These are phyloP conservation scores for Dysdera silvatica DNA, from an alignment of 1,140 invertebrate genomes.

Conservation along the genomic window DNA sequence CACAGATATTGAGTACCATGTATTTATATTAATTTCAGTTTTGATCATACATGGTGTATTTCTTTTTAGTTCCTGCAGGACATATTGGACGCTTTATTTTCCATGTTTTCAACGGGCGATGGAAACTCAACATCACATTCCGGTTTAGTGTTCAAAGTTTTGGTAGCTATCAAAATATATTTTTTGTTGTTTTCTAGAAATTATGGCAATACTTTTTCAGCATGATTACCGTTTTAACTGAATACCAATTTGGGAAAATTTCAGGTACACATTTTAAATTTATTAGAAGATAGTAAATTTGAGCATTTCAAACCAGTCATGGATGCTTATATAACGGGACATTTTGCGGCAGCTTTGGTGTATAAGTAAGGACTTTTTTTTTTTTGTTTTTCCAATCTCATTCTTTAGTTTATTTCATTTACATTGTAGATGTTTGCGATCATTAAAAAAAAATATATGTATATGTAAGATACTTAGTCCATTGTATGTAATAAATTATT, in stretches of 20 bases:
- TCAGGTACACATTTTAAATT: constrained; percentile 80
- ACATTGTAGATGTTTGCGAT: too few relatives aligned
- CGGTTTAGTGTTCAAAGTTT: constrained; percentile 65
- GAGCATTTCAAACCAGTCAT: constrained; percentile 91
- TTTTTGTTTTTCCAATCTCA: too few relatives aligned
- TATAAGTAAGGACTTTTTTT: constrained; percentile 82
- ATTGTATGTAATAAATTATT: too few relatives aligned
- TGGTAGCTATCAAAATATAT: constrained; percentile 46
- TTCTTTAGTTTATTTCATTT: too few relatives aligned
- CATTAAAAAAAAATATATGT: too few relatives aligned
- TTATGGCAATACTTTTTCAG: not conserved
- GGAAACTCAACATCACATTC: constrained; percentile 70
- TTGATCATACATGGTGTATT: too few relatives aligned
- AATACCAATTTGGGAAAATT: constrained; percentile 7
- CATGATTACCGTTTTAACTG: not conserved
- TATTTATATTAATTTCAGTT: too few relatives aligned
- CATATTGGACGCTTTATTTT: constrained; percentile 86
- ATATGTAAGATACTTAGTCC: too few relatives aligned
- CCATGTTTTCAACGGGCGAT: constrained; percentile 87
- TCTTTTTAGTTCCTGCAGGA: constrained; percentile 71
- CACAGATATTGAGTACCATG: too few relatives aligned
- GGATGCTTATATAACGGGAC: constrained; percentile 88
- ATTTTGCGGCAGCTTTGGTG: constrained; percentile 89
- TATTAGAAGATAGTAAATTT: constrained; percentile 85
- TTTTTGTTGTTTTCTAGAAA: not conserved